Evolutionary conservation across 2,888 invertebrate genomes (phyloP).

Genomic region (Cyaniris semiargus): DNA sequence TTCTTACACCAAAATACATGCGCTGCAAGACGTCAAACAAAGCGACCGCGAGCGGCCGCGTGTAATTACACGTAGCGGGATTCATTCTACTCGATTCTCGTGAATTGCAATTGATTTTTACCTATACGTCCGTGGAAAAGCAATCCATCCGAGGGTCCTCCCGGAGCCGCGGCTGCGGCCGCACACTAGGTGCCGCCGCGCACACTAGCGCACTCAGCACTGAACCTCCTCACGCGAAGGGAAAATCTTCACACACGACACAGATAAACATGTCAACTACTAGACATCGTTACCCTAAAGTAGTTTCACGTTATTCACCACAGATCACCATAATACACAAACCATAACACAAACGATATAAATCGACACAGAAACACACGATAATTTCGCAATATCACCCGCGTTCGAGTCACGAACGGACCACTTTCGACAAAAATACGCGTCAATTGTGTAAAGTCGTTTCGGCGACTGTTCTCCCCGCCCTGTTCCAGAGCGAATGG

Average conservation of each 20-base stretch:
- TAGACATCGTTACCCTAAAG: slow-evolving; percentile 80
- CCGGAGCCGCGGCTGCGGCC: slow-evolving; percentile 65
- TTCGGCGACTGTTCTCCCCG: slow-evolving; percentile 78
- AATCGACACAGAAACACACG: slow-evolving; percentile 72
- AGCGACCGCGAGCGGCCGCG: slow-evolving; percentile 47
- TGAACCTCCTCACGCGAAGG: slow-evolving; percentile 78
- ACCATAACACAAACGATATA: slow-evolving; percentile 71
- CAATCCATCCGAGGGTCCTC: slow-evolving; percentile 78
- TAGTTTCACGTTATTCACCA: slow-evolving; percentile 76
- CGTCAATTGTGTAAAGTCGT: slow-evolving; percentile 75
- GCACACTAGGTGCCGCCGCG: slow-evolving; percentile 63
- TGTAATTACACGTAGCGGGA: neutral
- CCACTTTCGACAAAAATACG: slow-evolving; percentile 75
- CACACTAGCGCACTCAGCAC: slow-evolving; percentile 72
- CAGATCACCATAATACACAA: slow-evolving; percentile 68
- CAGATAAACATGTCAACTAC: slow-evolving; percentile 81
- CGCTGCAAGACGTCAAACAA: slow-evolving; percentile 59
- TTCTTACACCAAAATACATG: slow-evolving; percentile 55
- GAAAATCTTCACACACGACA: slow-evolving; percentile 81
- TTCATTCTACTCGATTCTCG: slow-evolving; percentile 8
- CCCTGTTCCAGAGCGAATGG: slow-evolving; percentile 79
- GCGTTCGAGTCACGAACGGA: slow-evolving; percentile 76
- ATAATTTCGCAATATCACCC: slow-evolving; percentile 74
- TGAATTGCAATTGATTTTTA: slow-evolving; percentile 58
- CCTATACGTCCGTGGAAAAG: slow-evolving; percentile 78